Evolutionary conservation across 2,113 vertebrate species (phyloP).

Genomic region (Mesocricetus auratus): DNA sequence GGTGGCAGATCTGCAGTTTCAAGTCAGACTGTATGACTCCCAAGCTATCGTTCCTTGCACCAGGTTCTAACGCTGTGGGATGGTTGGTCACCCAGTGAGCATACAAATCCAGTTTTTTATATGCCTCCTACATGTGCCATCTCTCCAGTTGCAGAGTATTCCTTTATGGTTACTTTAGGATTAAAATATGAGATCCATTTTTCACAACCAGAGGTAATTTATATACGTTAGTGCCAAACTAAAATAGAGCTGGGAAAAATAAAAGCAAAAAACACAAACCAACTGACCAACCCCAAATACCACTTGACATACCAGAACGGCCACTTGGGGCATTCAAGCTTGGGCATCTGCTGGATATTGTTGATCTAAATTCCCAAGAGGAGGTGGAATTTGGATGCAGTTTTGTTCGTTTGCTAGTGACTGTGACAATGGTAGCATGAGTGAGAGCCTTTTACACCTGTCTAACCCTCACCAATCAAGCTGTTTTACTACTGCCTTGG

Average conservation of each 20-base stretch:
- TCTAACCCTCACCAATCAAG: conserved; percentile 56
- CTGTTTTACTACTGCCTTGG: conserved; percentile 63
- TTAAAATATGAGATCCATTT: neutral
- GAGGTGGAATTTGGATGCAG: conserved; percentile 55
- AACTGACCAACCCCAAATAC: neutral
- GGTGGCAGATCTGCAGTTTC: neutral
- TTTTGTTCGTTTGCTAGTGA: conserved; percentile 59
- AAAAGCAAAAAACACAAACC: neutral
- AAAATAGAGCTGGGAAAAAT: neutral
- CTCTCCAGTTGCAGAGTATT: neutral
- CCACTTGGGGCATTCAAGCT: neutral
- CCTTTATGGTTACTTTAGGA: neutral
- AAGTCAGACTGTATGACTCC: neutral
- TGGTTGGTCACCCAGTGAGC: neutral
- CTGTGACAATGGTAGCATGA: conserved; percentile 4
- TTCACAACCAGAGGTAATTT: conserved; percentile 34
- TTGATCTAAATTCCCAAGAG: conserved; percentile 42
- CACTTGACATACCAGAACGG: neutral
- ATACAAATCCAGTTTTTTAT: neutral
- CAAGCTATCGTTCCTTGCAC: neutral
- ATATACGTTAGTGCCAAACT: conserved; percentile 35
- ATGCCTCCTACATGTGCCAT: neutral
- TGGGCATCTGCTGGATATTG: conserved; percentile 51
- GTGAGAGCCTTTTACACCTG: conserved; percentile 55
- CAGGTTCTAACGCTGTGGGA: neutral